These are phyloP conservation scores for Zapus hudsonius DNA, from an alignment of 2,113 vertebrate genomes.

Conservation along the genomic window DNA sequence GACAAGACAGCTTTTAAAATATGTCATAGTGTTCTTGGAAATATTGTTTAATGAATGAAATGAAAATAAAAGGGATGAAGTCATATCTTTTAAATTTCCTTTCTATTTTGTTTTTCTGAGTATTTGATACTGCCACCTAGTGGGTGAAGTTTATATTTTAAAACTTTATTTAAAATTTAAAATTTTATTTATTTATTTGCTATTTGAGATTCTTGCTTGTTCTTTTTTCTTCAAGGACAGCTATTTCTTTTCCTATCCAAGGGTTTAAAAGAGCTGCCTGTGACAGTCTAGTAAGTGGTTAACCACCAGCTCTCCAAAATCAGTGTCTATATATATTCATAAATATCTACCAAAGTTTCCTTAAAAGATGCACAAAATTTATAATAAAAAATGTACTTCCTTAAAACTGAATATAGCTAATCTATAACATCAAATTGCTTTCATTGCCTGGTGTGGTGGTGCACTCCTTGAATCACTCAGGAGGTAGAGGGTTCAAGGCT, in stretches of 20 bases:
- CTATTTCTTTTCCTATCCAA: not conserved
- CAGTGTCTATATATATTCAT: not conserved
- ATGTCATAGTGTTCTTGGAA: not conserved
- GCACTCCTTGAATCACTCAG: too few species aligned
- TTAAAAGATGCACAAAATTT: not conserved
- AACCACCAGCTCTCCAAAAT: not conserved
- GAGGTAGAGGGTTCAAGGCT: too few species aligned
- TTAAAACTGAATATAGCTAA: not conserved
- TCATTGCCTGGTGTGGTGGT: not conserved
- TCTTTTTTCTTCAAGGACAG: not conserved
- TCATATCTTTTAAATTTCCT: slow-evolving; percentile 25
- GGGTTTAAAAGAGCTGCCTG: not conserved
- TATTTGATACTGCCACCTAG: slow-evolving; percentile 64
- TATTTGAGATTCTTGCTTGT: not conserved
- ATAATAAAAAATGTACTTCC: not conserved
- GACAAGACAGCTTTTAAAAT: not conserved
- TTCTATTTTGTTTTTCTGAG: not conserved
- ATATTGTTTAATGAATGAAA: slow-evolving; percentile 18
- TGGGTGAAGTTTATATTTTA: slow-evolving; percentile 46
- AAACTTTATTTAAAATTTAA: too few species aligned
- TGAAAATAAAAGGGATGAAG: slow-evolving; percentile 7
- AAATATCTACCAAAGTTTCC: not conserved
- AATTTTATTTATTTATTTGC: slow-evolving; percentile 3
- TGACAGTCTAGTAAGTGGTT: not conserved
- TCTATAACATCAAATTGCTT: not conserved